These are phyloP conservation scores for Iphiclides podalirius DNA, from an alignment of 2,888 invertebrate genomes.

Conservation along the genomic window DNA sequence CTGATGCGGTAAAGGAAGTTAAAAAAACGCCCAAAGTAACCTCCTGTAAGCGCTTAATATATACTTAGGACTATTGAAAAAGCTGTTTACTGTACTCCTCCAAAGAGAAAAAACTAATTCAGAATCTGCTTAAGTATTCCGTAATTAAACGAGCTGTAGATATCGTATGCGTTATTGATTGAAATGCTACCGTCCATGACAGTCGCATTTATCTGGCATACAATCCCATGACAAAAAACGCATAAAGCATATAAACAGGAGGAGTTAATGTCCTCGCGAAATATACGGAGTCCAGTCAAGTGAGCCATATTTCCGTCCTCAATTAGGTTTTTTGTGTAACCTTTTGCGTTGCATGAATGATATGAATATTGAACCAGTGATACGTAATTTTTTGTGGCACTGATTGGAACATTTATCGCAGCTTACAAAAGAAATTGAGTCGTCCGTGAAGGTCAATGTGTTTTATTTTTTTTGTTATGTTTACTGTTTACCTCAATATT, in stretches of 20 bases:
- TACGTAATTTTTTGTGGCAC: constrained; percentile 16
- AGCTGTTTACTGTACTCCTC: too few species aligned
- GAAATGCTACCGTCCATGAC: constrained; percentile 13
- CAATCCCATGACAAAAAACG: constrained; percentile 12
- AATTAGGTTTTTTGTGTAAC: constrained; percentile 16
- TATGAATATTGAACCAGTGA: constrained; percentile 12
- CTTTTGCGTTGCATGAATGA: constrained; percentile 13
- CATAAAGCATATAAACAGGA: constrained; percentile 5
- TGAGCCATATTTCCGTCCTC: constrained; percentile 19
- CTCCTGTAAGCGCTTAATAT: too few species aligned
- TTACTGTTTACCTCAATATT: too few species aligned
- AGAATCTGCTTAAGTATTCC: neutral
- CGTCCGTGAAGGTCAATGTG: neutral
- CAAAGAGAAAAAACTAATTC: neutral
- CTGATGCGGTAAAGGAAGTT: too few species aligned
- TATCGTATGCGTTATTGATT: constrained; percentile 17
- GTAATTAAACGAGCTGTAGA: constrained; percentile 1
- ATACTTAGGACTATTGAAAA: too few species aligned
- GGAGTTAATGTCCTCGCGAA: constrained; percentile 23
- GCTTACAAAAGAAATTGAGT: constrained; percentile 13
- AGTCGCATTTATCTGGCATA: constrained; percentile 8
- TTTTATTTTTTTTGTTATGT: too few species aligned
- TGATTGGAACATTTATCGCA: constrained; percentile 15
- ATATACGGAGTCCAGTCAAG: constrained; percentile 9
- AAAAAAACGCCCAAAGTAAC: too few species aligned